Conservation (phyloP, 23 tunicate species). For the Ciona savignyi region DNA sequence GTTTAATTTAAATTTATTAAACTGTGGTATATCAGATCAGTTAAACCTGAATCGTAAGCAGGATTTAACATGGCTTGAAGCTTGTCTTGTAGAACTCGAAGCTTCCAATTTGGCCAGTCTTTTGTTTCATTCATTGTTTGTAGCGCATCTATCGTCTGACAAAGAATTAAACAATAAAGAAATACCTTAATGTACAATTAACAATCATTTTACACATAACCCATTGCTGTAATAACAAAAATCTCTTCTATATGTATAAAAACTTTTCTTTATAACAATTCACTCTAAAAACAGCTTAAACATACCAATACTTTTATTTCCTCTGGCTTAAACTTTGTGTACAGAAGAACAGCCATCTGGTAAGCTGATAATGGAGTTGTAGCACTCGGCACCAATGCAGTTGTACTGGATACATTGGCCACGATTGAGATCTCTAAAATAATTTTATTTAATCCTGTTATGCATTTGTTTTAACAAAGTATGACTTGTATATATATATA, state of each 20-base stretch:
- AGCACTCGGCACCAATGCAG: background rate
- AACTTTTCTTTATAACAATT: no score
- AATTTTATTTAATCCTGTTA: no score
- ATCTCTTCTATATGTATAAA: no score
- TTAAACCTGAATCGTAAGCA: background rate
- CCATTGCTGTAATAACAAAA: no score
- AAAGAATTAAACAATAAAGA: background rate
- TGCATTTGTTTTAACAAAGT: no score
- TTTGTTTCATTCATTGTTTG: slow-evolving; percentile 21
- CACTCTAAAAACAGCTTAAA: no score
- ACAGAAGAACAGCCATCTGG: slow-evolving; percentile 25
- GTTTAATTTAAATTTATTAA: no score
- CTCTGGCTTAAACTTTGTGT: background rate
- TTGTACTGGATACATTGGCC: no score
- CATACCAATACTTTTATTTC: background rate
- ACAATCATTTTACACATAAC: no score
- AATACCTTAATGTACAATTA: no score
- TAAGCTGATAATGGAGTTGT: slow-evolving; percentile 12
- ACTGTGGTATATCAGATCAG: background rate
- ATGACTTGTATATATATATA: no score
- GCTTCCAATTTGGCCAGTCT: slow-evolving; percentile 43
- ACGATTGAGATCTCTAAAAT: no score
- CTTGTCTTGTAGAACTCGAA: background rate
- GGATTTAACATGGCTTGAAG: slow-evolving; percentile 10
- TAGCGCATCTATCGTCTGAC: slow-evolving; percentile 9